Base-by-base conservation (phyloP, 2,888 invertebrate species). In the Chirona hameri region DNA sequence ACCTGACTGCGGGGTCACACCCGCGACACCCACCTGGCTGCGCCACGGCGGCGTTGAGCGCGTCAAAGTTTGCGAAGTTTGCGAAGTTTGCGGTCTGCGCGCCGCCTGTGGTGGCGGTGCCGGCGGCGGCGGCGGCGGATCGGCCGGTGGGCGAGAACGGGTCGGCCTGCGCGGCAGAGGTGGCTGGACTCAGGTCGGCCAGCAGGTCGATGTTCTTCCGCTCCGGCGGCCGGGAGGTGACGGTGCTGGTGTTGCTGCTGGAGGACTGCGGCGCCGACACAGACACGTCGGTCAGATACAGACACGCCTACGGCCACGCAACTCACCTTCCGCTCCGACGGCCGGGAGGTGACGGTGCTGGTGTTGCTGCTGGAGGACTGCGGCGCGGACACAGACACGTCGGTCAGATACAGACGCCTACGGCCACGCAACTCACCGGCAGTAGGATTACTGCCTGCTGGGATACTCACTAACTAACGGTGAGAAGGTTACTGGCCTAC, bases 41-140 rank as follows among this genome's bases (percentile, higher is more conserved):
- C 31, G 83, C 57, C n/a, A 69, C 31, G 29, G 82, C 48, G 24
- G 80, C 82, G 81, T 84, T 84, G 21, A 76, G 21, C 82, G 81
- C 81, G 84, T 84, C 87, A 86, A 81, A 81, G 83, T 86, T 86
- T 84, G 87, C 87, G 86, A 89, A 89, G 85, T 89, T 88, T 65
- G 89, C 88, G 87, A 88, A 88, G 57, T 88, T 88, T 69, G 85
- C 85, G 82, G 57, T 31, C 18, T 76, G 14, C 21, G 48, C 57
- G n/a, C n/a, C n/a, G n/a, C n/a, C n/a, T n/a, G n/a, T n/a, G n/a
- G n/a, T n/a, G n/a, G n/a, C n/a, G n/a, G n/a, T n/a, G 5, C n/a
- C 4, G n/a, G 52, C 81, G 29, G 48, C 18, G 24, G 27, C 9
- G 29, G n/a, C 52, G n/a, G 27, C 81, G 46, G n/a, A 48, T 31